These are phyloP conservation scores for Tribolium madens DNA, from an alignment of 1,140 invertebrate genomes.

Conservation along the genomic window DNA sequence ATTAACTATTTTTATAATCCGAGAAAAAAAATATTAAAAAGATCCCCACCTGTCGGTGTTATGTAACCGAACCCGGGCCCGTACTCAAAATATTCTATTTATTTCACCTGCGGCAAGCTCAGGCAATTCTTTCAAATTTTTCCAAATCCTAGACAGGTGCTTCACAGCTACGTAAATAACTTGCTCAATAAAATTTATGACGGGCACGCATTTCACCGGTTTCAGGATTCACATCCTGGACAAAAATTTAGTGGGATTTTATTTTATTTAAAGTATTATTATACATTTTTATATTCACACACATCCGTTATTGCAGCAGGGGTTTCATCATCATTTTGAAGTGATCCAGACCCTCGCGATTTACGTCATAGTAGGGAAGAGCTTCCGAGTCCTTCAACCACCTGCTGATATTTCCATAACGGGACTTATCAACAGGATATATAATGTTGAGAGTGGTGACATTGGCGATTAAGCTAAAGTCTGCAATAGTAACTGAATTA, in stretches of 20 bases:
- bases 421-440: neutral
- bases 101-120: neutral
- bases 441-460: neutral
- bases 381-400: slow-evolving; percentile 14
- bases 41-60: slow-evolving; percentile 15
- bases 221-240: slow-evolving; percentile 2
- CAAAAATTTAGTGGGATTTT: neutral
- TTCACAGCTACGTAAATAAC: neutral
- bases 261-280: neutral
- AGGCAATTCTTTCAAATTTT: neutral
- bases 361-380: slow-evolving; percentile 3
- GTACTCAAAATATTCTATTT: slow-evolving; percentile 6
- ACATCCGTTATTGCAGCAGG: slow-evolving; percentile 11
- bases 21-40: slow-evolving; percentile 15
- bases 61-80: neutral
- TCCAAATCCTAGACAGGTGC: neutral
- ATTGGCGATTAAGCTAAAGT: slow-evolving; percentile 41
- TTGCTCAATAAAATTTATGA: slow-evolving; percentile 26
- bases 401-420: neutral
- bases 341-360: slow-evolving; percentile 30
- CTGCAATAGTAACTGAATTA: slow-evolving; percentile 40
- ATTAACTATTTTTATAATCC: slow-evolving; percentile 2
- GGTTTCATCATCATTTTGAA: slow-evolving; percentile 46
- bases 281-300: slow-evolving; percentile 12
- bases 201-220: slow-evolving; percentile 15